Conservation (phyloP, 2,797 vertebrate genomes). For the Platyrinchus mystaceus region DNA sequence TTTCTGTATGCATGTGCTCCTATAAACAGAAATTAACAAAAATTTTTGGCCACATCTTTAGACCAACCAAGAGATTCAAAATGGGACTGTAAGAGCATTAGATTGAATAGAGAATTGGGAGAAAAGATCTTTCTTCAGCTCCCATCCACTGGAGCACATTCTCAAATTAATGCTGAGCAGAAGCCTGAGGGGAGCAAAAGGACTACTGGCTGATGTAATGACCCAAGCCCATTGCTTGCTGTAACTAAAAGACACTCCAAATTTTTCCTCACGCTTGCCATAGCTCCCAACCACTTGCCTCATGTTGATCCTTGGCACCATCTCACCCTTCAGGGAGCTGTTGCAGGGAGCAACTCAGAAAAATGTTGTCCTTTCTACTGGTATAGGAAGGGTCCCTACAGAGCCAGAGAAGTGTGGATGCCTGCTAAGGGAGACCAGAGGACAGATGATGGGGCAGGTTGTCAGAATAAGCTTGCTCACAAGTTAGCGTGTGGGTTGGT, state of each 20-base stretch:
- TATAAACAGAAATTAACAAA: background rate
- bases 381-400: background rate
- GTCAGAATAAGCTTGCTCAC: background rate
- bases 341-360: background rate
- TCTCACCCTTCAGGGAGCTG: background rate
- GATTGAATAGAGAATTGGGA: background rate
- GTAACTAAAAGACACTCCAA: background rate
- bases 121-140: background rate
- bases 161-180: background rate
- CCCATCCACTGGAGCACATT: background rate
- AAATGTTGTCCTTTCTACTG: background rate
- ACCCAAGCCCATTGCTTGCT: background rate
- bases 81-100: background rate
- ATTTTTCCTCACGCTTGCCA: background rate
- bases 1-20: background rate
- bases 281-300: background rate
- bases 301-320: background rate
- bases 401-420: background rate
- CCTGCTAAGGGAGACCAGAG: background rate
- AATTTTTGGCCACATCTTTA: background rate
- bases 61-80: background rate
- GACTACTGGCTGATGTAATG: background rate
- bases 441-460: too few relatives aligned
- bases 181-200: background rate
- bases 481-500: fast-evolving